Base-by-base conservation (phyloP, 1,140 invertebrate species). In the Eueides isabella region DNA sequence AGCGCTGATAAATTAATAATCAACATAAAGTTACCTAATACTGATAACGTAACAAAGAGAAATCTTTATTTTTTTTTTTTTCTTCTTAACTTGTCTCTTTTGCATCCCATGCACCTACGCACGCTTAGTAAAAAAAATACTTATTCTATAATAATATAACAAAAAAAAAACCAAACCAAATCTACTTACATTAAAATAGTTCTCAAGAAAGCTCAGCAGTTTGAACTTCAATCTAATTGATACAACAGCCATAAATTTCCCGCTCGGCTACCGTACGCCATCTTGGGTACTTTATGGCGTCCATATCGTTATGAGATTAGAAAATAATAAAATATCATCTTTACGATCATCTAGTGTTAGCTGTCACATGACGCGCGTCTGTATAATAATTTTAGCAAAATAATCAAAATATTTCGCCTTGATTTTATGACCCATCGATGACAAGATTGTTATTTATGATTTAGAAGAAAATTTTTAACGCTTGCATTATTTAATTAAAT, bases 301-400 rank as follows among this genome's bases (percentile, higher is more conserved):
- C 72, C 68, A 79, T 76, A 79, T 81, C 72, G 83, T 78, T 79
- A 81, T 78, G 71, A 78, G 79, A 83, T 85, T 79, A 83, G 74
- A 78, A 80, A 77, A 77, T 82, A 80, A 78, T 77, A 78, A 78
- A 78, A 80, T 61, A 66, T 65, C 55, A 75, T 68, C 11, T 82
- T 82, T 80, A 82, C 73, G 80, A 80, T 35, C 70, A 26, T n/a
- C 61, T 63, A 72, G 66, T 71, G 76, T 78, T 75, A 69, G 72
- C 72, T 80, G 80, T 75, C 78, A 82, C 74, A 72, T 73, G 76
- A 77, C 67, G 28, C 19, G 38, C 38, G 12, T 31, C 44, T 61
- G 7, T 29, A 64, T 38, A 70, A 70, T 68, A 3, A 61, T 66
- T 73, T 74, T 74, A 62, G 61, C 73, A 41, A 69, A 69, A 74